Evolutionary conservation across 1,140 invertebrate species (phyloP), one percentile per base, ranked within the genome.

Genomic region (Diplogasteroides magnus): DNA sequence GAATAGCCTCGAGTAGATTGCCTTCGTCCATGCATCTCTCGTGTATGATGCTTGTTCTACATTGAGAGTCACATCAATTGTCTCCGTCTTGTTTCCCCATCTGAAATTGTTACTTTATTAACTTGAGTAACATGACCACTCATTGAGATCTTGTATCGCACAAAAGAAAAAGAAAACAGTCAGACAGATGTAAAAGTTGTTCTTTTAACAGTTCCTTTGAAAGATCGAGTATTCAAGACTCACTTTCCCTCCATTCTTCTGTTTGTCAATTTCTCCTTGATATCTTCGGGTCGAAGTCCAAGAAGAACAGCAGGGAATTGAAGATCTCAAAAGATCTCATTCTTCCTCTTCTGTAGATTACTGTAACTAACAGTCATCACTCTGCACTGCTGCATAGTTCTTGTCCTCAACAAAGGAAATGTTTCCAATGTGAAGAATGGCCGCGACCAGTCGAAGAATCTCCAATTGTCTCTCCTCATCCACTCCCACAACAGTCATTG

Each of bases 381-480:
- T 84, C 28, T 83, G 83, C 57, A 90, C 84, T 71, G 85, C 83
- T 23, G 89, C 89, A 80, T 89, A 88, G 84, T 90, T 90, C 73
- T 87, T 88, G 67, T 88, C 86, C 67, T 86, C 84, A 1, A 76
- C 72, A 80, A 90, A 90, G 14, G 83, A 77, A 69, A 90, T 86
- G 80, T 90, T 90, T 73, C 89, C 89, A 55, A 90, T 83, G 79
- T 90, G 89, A 32, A 90, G 83, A 76, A 90, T 86, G 56, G 88
- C 89, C 15, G 89, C 86, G 1, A 90, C 88, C 0, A 90, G 73
- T 74, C 85, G 83, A 11, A 90, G 80, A 56, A 90, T 87, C 72
- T 89, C 86, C 28, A 83, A 85, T 75, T 89, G 85, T 56, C 86
- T 86, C 1, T 82, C 77, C 62, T 88, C 85, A 26, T 69, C 77